phyloP scores from a whole-genome alignment of 2,888 invertebrate genomes.

The Parnassius orleans region DNA sequence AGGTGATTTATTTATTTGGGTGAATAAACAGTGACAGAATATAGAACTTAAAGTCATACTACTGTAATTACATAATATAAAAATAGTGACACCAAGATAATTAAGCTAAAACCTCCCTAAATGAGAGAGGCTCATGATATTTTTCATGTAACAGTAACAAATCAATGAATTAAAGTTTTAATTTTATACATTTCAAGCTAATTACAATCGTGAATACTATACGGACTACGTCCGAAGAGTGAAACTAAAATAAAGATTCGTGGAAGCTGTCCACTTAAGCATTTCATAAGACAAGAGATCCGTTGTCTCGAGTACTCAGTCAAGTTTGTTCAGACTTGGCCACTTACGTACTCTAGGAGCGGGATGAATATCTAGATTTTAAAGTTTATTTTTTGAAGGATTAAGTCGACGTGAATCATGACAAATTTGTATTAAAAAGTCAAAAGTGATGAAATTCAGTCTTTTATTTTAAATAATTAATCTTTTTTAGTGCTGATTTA shows the following conservation, averaged over 20 bases:
- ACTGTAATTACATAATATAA: too few species aligned
- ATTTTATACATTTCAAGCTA: constrained; percentile 18
- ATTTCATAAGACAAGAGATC: constrained; percentile 45
- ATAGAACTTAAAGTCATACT: too few species aligned
- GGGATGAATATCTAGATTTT: constrained; percentile 20
- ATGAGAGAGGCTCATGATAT: too few species aligned
- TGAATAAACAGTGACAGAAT: too few species aligned
- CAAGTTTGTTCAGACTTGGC: constrained; percentile 40
- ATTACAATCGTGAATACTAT: constrained; percentile 23
- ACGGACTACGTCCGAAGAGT: constrained; percentile 14
- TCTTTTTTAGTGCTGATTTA: too few species aligned
- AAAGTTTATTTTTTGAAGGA: constrained; percentile 5
- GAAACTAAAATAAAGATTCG: constrained; percentile 35
- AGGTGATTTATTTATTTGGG: too few species aligned
- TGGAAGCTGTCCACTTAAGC: constrained; percentile 38
- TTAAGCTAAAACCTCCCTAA: too few species aligned
- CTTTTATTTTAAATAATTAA: too few species aligned
- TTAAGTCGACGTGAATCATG: constrained; percentile 1
- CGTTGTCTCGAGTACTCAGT: constrained; percentile 44
- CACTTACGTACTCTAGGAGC: constrained; percentile 31
- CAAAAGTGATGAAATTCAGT: too few species aligned
- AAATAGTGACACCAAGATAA: too few species aligned
- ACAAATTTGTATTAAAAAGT: background rate
- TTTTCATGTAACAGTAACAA: background rate
- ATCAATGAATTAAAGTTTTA: constrained; percentile 3